A percentile compares a stretch with the other conserved stretches of the same genome.
These are phyloP conservation scores for Ischnus inquisitorius DNA, from an alignment of 2,888 invertebrate species.

Conservation along the genomic window DNA sequence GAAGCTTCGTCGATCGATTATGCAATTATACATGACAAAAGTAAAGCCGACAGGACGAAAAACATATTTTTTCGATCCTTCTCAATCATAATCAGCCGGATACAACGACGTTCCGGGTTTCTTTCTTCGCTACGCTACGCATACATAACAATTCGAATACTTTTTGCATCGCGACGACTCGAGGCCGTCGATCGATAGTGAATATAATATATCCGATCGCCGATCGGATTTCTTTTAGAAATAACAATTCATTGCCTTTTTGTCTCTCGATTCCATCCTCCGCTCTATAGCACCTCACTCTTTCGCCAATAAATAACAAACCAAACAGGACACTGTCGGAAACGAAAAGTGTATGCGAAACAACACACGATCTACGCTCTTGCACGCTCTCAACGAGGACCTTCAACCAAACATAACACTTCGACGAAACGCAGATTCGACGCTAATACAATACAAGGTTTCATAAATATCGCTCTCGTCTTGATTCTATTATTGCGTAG, in stretches of 20 bases:
- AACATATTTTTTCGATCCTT: background rate
- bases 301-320: constrained; percentile 14
- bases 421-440: constrained; percentile 22
- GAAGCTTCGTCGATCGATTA: constrained; percentile 60
- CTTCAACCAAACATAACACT: constrained; percentile 34
- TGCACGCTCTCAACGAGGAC: background rate
- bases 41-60: constrained; percentile 18
- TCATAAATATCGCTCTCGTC: background rate
- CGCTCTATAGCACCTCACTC: constrained; percentile 22
- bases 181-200: too few relatives aligned
- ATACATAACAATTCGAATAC: constrained; percentile 27
- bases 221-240: constrained; percentile 32
- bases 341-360: constrained; percentile 14
- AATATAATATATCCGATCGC: constrained; percentile 5
- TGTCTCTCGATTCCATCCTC: background rate
- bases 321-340: background rate
- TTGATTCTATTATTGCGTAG: constrained; percentile 35
- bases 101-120: constrained; percentile 20
- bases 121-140: background rate
- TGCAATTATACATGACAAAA: constrained; percentile 64
- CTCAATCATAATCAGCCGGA: background rate
- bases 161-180: constrained; percentile 17
- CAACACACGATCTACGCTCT: constrained; percentile 12
- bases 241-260: constrained; percentile 25
- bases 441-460: constrained; percentile 13